A percentile compares a stretch with the other conserved stretches of the same genome.
These are phyloP conservation scores for Ctenomys sociabilis DNA, from an alignment of 2,113 vertebrate genomes.

Conservation along the genomic window DNA sequence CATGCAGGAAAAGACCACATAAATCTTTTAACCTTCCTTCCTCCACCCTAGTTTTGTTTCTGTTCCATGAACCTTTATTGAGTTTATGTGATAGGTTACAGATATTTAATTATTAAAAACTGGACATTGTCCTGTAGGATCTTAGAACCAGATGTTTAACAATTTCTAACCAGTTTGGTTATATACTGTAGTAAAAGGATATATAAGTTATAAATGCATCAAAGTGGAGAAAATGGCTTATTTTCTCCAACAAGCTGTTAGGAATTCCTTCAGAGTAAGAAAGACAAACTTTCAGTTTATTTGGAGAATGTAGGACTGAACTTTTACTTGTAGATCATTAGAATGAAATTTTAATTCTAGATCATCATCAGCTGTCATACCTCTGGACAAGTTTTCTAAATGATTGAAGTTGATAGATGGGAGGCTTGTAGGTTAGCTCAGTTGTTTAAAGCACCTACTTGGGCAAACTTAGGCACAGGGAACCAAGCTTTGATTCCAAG, in stretches of 20 bases:
- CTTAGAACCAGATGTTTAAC: not conserved
- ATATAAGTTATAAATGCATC: not conserved
- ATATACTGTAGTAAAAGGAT: not conserved
- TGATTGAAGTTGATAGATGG: not conserved
- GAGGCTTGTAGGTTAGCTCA: no score
- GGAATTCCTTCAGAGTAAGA: not conserved
- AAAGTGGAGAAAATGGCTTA: constrained; percentile 3
- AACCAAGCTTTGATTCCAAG: no score
- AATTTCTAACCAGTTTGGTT: not conserved
- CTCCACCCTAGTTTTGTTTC: not conserved
- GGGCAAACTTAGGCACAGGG: no score
- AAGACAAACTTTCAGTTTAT: not conserved
- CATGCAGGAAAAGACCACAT: not conserved
- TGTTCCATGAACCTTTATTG: not conserved
- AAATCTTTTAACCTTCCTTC: constrained; percentile 31
- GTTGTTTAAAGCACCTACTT: no score
- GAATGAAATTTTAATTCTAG: not conserved
- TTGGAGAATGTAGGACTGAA: constrained; percentile 25
- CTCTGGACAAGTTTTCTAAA: not conserved
- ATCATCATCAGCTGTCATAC: not conserved
- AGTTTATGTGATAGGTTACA: not conserved
- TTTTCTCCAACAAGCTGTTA: not conserved
- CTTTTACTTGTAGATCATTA: not conserved
- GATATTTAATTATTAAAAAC: constrained; percentile 36
- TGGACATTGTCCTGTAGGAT: not conserved